These are phyloP conservation scores for Lycophotia porphyrea DNA, from an alignment of 2,888 invertebrate genomes.

Conservation along the genomic window DNA sequence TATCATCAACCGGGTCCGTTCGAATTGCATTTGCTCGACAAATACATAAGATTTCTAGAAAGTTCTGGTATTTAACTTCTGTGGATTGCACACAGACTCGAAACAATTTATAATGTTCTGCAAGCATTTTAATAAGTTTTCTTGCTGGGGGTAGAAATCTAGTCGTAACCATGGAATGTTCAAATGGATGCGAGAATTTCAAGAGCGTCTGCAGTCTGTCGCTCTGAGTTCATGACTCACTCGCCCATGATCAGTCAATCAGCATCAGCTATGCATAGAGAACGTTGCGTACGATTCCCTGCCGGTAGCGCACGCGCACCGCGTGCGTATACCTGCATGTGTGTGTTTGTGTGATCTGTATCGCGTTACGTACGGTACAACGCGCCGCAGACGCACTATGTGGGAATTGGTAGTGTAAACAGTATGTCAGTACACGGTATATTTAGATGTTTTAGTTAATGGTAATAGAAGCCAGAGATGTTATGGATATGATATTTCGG, in stretches of 20 bases:
- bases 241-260: constrained; percentile 45
- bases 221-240: constrained; percentile 22
- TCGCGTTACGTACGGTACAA: constrained; percentile 63
- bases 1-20: not conserved
- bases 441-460: constrained; percentile 26
- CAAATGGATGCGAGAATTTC: not conserved
- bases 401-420: constrained; percentile 56
- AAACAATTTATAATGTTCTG: not conserved
- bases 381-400: constrained; percentile 37
- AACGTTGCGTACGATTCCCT: constrained; percentile 50
- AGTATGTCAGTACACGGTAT: constrained; percentile 16
- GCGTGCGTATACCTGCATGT: not conserved
- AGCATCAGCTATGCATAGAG: constrained; percentile 47
- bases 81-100: not conserved
- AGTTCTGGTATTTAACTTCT: not conserved
- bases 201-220: not conserved
- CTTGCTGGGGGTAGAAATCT: not conserved
- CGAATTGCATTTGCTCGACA: not conserved
- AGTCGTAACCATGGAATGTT: not conserved
- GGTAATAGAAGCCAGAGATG: no score
- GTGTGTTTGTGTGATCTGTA: constrained; percentile 45
- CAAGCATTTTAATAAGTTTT: not conserved
- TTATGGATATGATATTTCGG: no score
- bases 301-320: constrained; percentile 45
- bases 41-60: not conserved